phyloP scores from a whole-genome alignment of 2,797 vertebrate genomes.

The Tiaroga cobitis region DNA sequence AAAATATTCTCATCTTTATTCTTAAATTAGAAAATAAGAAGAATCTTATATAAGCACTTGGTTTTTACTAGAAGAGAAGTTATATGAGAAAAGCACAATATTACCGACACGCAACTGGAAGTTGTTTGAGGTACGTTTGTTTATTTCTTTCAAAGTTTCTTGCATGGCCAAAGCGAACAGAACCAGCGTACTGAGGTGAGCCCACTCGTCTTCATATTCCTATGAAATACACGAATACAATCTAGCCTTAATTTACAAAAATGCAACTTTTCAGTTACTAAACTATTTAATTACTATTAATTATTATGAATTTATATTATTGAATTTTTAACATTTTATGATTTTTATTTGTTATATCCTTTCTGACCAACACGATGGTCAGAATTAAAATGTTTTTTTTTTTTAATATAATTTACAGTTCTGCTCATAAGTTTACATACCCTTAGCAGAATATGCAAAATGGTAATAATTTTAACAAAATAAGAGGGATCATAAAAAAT shows the following conservation, averaged over 20 bases:
- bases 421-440: background rate
- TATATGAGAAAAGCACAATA: background rate
- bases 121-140: constrained; percentile 88
- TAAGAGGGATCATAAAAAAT: background rate
- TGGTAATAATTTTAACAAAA: background rate
- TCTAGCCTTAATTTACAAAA: background rate
- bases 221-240: constrained; percentile 18
- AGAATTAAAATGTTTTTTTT: background rate
- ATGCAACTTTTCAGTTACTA: background rate
- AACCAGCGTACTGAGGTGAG: constrained; percentile 82
- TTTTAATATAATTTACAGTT: background rate
- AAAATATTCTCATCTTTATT: too few relatives aligned
- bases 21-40: too few relatives aligned
- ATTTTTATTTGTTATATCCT: background rate
- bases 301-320: background rate
- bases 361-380: background rate
- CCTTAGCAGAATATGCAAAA: background rate
- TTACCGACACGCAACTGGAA: constrained; percentile 84
- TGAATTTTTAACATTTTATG: background rate
- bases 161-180: constrained; percentile 90
- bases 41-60: background rate
- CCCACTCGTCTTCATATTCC: constrained; percentile 57
- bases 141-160: constrained; percentile 86
- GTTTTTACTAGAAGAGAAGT: background rate
- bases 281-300: background rate